These are phyloP conservation scores for Puntigrus tetrazona DNA, from an alignment of 2,113 vertebrate species.

Conservation along the genomic window DNA sequence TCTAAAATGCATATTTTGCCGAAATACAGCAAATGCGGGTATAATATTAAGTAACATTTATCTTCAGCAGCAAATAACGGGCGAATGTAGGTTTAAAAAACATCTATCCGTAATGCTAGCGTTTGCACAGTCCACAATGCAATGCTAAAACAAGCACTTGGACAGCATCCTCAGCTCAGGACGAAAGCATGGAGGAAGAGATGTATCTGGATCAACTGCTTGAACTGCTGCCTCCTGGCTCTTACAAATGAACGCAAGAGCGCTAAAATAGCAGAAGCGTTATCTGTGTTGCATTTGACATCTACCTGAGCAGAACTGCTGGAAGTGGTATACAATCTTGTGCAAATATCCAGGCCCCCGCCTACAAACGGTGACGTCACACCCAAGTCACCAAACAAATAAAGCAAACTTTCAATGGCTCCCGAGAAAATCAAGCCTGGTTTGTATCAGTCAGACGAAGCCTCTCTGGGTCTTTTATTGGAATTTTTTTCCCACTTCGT, in stretches of 20 bases:
- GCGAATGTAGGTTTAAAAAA: no score
- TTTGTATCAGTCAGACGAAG: background rate
- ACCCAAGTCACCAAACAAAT: background rate
- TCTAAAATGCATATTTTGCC: no score
- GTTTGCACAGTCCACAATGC: no score
- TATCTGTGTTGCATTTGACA: background rate
- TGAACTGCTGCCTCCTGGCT: background rate
- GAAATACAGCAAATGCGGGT: background rate
- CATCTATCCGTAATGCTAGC: no score
- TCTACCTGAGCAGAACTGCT: background rate
- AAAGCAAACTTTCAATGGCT: background rate
- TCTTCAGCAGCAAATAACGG: background rate
- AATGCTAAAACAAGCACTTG: no score
- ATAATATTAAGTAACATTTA: background rate
- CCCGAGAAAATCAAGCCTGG: background rate
- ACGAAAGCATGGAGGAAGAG: no score
- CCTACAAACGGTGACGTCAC: background rate
- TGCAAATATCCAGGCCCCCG: background rate
- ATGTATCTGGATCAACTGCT: background rate
- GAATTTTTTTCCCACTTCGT: background rate
- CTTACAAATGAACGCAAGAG: background rate
- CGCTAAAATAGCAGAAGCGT: background rate
- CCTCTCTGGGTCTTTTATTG: slow-evolving; percentile 8
- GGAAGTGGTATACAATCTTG: background rate
- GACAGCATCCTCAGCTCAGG: background rate